Base-by-base conservation (phyloP, 2,888 invertebrate species). In the Coenonympha glycerion region DNA sequence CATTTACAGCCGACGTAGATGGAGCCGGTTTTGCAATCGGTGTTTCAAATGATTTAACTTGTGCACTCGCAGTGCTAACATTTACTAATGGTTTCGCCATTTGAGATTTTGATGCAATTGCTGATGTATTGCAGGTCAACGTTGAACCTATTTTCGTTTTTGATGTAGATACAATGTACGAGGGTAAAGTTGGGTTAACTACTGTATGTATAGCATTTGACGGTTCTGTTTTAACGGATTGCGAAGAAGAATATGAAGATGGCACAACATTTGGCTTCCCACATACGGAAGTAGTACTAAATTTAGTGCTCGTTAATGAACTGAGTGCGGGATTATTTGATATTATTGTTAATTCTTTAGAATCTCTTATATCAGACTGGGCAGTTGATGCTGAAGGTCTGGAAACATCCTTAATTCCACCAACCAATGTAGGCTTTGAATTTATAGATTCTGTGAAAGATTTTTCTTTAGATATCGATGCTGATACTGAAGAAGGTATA, bases 71-170 rank as follows among this genome's bases (percentile, higher is more conserved):
- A 15, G 44, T 53, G 34, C 44, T 53, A 24, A 33, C 40, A 22
- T 45, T 45, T 31, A 39, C 22, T 13, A 28, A 28, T 6, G 50
- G 22, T 33, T 49, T 47, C 15, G 44, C 47, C 3, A 34, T 31
- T 21, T 36, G 40, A 21, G 47, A 19, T 31, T 53, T 51, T 6
- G 45, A 40, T 18, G 53, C 48, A 16, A 18, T 48, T 19, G 45
- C 45, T 11, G 45, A 37, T 24, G 46, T 55, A 47, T 19, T 55
- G 31, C 53, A 40, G 6, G 45, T 54, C 18, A 56, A 47, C 13
- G 61, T 57, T n/a, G 42, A 51, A 11, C 59, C 58, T 34, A 59
- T 57, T 58, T 59, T 63, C n/a, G 56, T 60, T 56, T 57, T 60
- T 22, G 60, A 56, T 11, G 61, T 60, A 15, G 61, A 55, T 16